Base-by-base conservation (phyloP, 2,113 vertebrate species). In the Ciconia boyciana region DNA sequence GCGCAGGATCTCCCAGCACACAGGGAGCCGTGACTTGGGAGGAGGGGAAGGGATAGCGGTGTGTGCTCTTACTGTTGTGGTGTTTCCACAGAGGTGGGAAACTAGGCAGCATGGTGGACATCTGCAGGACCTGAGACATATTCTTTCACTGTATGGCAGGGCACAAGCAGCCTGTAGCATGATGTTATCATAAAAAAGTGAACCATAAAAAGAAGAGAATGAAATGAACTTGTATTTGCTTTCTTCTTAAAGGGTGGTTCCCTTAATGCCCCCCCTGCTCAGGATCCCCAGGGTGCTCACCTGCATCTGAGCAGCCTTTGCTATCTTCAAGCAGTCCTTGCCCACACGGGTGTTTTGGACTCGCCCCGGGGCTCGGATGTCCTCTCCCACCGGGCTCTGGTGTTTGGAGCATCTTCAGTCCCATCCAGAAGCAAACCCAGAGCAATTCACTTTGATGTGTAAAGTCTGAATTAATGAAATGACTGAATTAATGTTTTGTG, bases 361-460 rank as follows among this genome's bases (percentile, higher is more conserved):
- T 91, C 3, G 1, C 29, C 9, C 17, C 1, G 5, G 24, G 20
- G 46, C 44, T 85, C 31, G 21, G 66, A 70, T 89, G 60, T 31
- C n/a, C 29, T 69, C 19, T 94, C 60, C 60, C 22, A 11, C 24
- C 0, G 2, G 77, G 39, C 57, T 87, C 49, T 84, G 54, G 28
- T 86, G 68, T 93, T 91, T 32, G 65, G 60, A 95, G 55, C 69
- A 71, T 92, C 52, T 79, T 85, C 77, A 84, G 74, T 60, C 61
- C 72, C 57, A 80, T 86, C 85, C 64, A 90, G 90, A 95, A 95
- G 94, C 83, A 95, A 92, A 95, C 88, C 61, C 57, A 90, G 91
- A 92, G 94, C 54, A 64, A 74, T 95, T 95, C 70, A 54, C 95
- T 97, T 97, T 97, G 97, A 97, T 96, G 86, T 97, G 75, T 87